Evolutionary conservation across 2,113 vertebrate genomes (phyloP), one percentile per base, ranked within the genome.

Genomic region (Nymphicus hollandicus): DNA sequence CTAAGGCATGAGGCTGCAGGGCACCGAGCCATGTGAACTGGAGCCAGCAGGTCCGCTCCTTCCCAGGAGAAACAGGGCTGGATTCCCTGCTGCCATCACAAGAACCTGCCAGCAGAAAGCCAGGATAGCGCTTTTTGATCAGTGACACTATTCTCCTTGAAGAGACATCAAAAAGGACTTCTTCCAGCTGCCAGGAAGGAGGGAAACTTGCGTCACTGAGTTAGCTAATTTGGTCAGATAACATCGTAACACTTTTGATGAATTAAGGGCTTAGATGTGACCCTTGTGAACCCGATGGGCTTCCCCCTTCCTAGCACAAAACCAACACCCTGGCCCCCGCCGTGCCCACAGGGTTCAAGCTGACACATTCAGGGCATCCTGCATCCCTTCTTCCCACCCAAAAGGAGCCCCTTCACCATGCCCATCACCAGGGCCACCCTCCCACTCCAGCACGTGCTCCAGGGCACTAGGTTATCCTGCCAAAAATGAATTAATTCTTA

Each of bases 271-370:
- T 58, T 14, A 20, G 15, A 33, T 0, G 1, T 2, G 22, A 50
- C 11, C 11, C 37, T 37, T 0, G 0, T 47, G 52, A n/a, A 82
- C 16, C 28, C 4, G 1, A 5, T 5, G 52, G 52, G 27, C n/a
- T 77, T 39, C 7, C 14, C 16, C 49, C 29, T 28, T 46, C 29
- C 31, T 6, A 2, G 13, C 13, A 33, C 10, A 9, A 66, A 81
- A 61, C 13, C 50, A 27, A 2, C 22, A 9, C 33, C 28, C 29
- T 2, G 20, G 6, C 29, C 82, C 46, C 2, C 1, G 1, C 17
- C 7, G 22, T 11, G 13, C 41, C 70, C 4, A 0, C 0, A 4
- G 46, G 60, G 9, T 31, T 49, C 0, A 0, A 39, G 33, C 33
- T 39, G 60, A 35, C 63, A 24, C 0, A 0, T 72, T 77, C 15